Conservation (phyloP, 2,888 invertebrate species). For the Copidosoma aretas region DNA sequence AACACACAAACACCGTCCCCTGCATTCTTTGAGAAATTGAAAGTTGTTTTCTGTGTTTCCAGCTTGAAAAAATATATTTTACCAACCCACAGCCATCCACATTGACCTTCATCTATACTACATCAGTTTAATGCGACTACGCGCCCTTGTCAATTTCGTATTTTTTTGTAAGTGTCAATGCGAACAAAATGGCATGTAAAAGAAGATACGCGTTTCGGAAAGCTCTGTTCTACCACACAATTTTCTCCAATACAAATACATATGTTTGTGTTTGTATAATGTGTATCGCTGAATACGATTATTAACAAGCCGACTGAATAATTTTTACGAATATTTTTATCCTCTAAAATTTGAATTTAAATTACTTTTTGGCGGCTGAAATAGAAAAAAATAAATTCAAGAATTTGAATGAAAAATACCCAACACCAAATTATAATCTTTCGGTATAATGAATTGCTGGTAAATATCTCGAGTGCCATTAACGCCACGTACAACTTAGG, state of each 20-base stretch:
- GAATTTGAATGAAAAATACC: background rate
- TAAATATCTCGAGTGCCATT: conserved; percentile 13
- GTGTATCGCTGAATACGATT: conserved; percentile 14
- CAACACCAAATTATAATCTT: background rate
- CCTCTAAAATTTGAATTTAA: background rate
- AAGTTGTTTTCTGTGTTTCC: conserved; percentile 47
- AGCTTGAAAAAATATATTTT: conserved; percentile 14
- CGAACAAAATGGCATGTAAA: background rate
- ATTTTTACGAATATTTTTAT: background rate
- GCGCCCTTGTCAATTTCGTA: conserved; percentile 24
- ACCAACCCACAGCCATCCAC: conserved; percentile 29
- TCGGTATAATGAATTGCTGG: conserved; percentile 6
- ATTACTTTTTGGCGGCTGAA: background rate
- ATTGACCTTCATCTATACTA: conserved; percentile 43
- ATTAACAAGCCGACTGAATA: background rate
- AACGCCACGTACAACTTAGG: conserved; percentile 13
- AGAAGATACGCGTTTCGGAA: background rate
- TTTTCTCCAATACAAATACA: background rate
- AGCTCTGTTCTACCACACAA: background rate
- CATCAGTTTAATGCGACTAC: conserved; percentile 18
- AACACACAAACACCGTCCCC: background rate
- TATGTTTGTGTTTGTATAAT: conserved; percentile 2
- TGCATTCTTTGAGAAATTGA: conserved; percentile 43
- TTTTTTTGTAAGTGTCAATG: conserved; percentile 30
- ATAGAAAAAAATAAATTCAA: background rate